Percentiles rank a stretch among this genome's conserved stretches.
Conservation (phyloP, 2,797 vertebrate genomes). For the Champsocephalus esox region DNA sequence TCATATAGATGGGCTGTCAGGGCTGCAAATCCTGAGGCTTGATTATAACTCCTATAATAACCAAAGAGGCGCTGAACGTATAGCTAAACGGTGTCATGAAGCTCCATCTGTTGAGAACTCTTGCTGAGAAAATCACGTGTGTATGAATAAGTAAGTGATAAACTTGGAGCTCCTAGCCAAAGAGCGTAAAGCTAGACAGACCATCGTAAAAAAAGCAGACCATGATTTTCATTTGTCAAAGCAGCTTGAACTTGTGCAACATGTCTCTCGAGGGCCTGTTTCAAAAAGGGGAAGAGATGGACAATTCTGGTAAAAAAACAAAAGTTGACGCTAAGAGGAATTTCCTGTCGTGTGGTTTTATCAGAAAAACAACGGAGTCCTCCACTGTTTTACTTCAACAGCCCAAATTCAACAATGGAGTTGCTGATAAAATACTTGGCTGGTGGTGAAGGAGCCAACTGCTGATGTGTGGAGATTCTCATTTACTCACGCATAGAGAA, state of each 20-base stretch:
- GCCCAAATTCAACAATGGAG: slow-evolving; percentile 73
- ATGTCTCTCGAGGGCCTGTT: neutral
- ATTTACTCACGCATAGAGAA: slow-evolving; percentile 37
- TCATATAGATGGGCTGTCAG: slow-evolving; percentile 40
- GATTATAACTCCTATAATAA: slow-evolving; percentile 42
- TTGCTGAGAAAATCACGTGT: neutral
- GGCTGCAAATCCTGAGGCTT: slow-evolving; percentile 35
- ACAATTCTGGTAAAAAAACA: slow-evolving; percentile 29
- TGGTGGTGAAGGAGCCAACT: slow-evolving; percentile 60
- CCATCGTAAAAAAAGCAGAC: neutral
- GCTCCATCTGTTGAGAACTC: slow-evolving; percentile 19
- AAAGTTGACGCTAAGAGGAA: slow-evolving; percentile 75
- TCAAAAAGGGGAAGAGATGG: neutral
- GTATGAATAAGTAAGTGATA: slow-evolving; percentile 22
- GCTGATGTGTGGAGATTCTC: slow-evolving; percentile 70
- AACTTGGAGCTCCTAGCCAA: neutral
- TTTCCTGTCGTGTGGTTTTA: slow-evolving; percentile 85
- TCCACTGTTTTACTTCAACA: slow-evolving; percentile 74
- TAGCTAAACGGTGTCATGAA: slow-evolving; percentile 20
- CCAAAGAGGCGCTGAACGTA: slow-evolving; percentile 21
- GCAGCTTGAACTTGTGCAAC: slow-evolving; percentile 39
- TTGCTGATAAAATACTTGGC: slow-evolving; percentile 79
- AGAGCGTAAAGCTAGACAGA: neutral
- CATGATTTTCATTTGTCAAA: slow-evolving; percentile 13
- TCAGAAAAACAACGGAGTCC: slow-evolving; percentile 82